phyloP scores from a whole-genome alignment of 2,888 invertebrate genomes.

The Euzophera pinguis region DNA sequence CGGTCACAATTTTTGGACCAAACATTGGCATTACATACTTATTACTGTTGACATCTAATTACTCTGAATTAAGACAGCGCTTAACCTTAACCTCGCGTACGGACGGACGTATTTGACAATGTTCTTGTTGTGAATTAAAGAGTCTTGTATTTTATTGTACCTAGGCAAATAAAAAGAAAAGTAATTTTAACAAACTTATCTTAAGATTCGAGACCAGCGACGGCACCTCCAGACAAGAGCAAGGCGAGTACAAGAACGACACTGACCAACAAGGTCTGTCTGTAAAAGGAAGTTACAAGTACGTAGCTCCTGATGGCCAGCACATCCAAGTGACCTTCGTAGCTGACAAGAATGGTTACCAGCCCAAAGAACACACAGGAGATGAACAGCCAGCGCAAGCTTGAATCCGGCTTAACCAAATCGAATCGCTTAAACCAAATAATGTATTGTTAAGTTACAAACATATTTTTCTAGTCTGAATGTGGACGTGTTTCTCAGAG shows the following conservation, averaged over 20 bases:
- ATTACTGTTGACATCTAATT: too few species aligned
- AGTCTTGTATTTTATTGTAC: too few species aligned
- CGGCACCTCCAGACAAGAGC: conserved; percentile 82
- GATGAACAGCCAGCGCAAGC: conserved; percentile 29
- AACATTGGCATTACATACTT: too few species aligned
- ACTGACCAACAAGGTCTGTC: conserved; percentile 82
- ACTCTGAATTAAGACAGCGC: too few species aligned
- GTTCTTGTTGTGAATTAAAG: too few species aligned
- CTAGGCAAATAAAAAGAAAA: too few species aligned
- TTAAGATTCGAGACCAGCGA: conserved; percentile 83
- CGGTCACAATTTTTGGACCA: too few species aligned
- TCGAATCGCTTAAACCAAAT: conserved; percentile 39
- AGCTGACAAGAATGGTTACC: conserved; percentile 82
- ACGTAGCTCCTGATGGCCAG: conserved; percentile 82
- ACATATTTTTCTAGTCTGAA: conserved; percentile 11
- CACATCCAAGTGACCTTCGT: conserved; percentile 81
- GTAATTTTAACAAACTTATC: conserved; percentile 1
- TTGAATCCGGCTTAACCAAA: conserved; percentile 16
- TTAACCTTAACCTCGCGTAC: too few species aligned
- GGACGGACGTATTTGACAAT: too few species aligned
- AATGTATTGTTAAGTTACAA: conserved; percentile 22
- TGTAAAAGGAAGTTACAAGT: conserved; percentile 82
- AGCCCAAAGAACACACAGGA: conserved; percentile 58
- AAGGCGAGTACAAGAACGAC: conserved; percentile 82
- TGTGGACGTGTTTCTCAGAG: not conserved